Base-by-base conservation (phyloP, 2,797 vertebrate genomes). In the Phoebastria nigripes region DNA sequence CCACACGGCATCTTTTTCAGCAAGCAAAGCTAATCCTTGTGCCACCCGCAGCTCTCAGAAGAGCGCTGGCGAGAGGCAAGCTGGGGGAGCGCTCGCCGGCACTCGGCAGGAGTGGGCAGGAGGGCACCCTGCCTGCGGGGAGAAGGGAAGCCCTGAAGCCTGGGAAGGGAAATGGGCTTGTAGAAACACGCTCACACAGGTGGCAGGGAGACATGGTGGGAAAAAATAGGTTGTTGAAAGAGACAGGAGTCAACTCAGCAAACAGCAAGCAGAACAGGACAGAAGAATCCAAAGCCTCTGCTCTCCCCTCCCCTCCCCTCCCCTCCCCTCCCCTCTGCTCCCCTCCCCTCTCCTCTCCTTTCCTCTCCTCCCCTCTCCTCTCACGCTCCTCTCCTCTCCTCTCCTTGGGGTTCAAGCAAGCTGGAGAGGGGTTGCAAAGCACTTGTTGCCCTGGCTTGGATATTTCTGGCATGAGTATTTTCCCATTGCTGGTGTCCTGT, bases 401-500 rank as follows among this genome's bases (percentile, higher is more conserved):
- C 25, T 63, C 24, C 54, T 47, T 3, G 1, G 8, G 3, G 11
- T 41, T n/a, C 8, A 29, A n/a, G 47, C 19, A 62, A 37, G 11
- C 11, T 67, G 47, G 17, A 71, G 58, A 63, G 29, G 25, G 11
- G 3, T 47, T 51, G 25, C 19, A 82, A 62, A 65, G 71, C 21
- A 16, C 19, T 51, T 63, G 29, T 21, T 82, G 15, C 19, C 19
- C 47, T 59, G 28, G 8, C 21, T 80, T 80, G 70, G 66, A 28
- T 81, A 17, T 52, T 80, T 63, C 51, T 73, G 67, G 7, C 31
- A 10, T 11, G 31, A 80, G 5, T 16, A 11, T 7, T 21, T 37
- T 81, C 37, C 44, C 1, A 1, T 15, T 67, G 16, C 26, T 0
- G 0, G 35, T 16, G 35, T 20, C 11, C 42, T 41, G 19, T 29